phyloP scores from a whole-genome alignment of 1,140 invertebrate genomes.

The Zaprionus camerounensis region DNA sequence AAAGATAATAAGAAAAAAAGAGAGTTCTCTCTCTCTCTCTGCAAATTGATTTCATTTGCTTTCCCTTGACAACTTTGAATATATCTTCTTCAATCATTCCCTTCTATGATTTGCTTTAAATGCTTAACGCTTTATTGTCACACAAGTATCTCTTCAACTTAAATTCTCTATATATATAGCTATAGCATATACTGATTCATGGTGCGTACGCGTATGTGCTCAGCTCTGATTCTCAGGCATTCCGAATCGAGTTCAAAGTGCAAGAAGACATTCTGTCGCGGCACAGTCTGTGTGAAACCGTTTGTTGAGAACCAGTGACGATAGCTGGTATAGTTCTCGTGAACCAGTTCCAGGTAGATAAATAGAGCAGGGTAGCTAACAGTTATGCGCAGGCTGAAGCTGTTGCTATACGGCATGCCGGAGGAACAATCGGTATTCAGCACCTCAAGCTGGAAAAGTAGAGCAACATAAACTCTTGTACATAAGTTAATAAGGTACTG shows the following conservation, averaged over 20 bases:
- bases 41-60: not conserved
- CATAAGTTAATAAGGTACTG: not conserved
- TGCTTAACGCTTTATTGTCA: not conserved
- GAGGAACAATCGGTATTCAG: slow-evolving; percentile 44
- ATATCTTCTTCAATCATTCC: not conserved
- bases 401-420: slow-evolving; percentile 70
- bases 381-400: slow-evolving; percentile 66
- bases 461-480: not conserved
- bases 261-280: slow-evolving; percentile 63
- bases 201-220: slow-evolving; percentile 53
- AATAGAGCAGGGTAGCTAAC: slow-evolving; percentile 69
- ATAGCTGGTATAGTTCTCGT: slow-evolving; percentile 45
- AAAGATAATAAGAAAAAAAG: no score
- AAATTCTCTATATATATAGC: not conserved
- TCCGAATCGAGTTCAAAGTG: slow-evolving; percentile 51
- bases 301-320: slow-evolving; percentile 80
- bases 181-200: slow-evolving; percentile 68
- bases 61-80: not conserved
- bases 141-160: not conserved
- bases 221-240: slow-evolving; percentile 41
- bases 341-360: slow-evolving; percentile 75
- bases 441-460: slow-evolving; percentile 44
- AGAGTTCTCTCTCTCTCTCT: not conserved
- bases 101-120: not conserved
- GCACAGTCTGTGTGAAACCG: slow-evolving; percentile 79